A percentile compares a stretch with the other conserved stretches of the same genome.
phyloP scores from a whole-genome alignment of 2,888 invertebrate species.

The Petrophora chlorosata region DNA sequence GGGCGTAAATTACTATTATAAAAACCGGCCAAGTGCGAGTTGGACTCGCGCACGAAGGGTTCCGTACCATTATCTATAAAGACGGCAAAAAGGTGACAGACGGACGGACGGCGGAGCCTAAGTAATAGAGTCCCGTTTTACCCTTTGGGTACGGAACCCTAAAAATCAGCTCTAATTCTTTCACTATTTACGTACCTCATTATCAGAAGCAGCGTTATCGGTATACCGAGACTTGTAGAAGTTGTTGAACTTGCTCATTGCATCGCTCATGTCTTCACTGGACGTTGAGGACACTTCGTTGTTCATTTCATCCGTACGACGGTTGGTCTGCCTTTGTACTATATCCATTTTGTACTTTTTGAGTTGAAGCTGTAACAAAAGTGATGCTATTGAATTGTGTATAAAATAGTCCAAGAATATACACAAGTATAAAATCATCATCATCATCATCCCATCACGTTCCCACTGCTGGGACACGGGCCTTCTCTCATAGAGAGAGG shows the following conservation, averaged over 20 bases:
- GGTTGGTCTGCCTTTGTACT: constrained; percentile 50
- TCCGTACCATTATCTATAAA: too few species aligned
- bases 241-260: constrained; percentile 51
- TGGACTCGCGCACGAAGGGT: too few species aligned
- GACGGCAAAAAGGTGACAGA: too few species aligned
- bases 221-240: constrained; percentile 58
- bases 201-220: constrained; percentile 60
- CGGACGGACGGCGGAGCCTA: too few species aligned
- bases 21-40: too few species aligned
- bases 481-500: too few species aligned
- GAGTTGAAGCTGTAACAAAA: neutral
- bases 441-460: too few species aligned
- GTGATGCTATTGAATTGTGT: neutral
- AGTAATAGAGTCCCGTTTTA: too few species aligned
- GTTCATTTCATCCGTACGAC: constrained; percentile 57
- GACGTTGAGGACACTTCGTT: constrained; percentile 72
- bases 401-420: neutral
- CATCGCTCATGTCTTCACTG: constrained; percentile 53
- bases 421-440: too few species aligned
- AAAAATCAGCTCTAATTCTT: neutral
- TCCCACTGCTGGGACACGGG: too few species aligned
- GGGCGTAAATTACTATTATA: too few species aligned
- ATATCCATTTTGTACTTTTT: constrained; percentile 62
- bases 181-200: constrained; percentile 43
- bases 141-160: too few species aligned